Base-by-base conservation (phyloP, 2,113 vertebrate species). In the Spea multiplicata region DNA sequence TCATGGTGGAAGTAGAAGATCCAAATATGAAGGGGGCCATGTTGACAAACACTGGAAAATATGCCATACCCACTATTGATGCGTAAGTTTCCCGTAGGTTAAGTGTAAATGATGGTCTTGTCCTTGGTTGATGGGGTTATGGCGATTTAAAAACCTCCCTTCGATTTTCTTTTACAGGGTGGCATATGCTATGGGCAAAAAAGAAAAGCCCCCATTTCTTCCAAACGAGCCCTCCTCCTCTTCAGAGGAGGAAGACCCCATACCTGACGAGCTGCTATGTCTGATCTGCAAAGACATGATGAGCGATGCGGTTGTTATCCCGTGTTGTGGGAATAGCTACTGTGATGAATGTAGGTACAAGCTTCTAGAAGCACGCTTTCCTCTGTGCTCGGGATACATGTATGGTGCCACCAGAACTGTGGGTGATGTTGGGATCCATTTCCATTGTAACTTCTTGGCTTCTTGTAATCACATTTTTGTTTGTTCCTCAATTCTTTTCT, bases 291-390 rank as follows among this genome's bases (percentile, higher is more conserved):
- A 92, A 69, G 96, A 98, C 76, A 94, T 98, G 80, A 93, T 98
- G 94, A 94, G 88, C 0, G 97, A 99, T n/a, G 96, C 97, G 0
- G 97, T 97, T 74, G 95, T 99, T 84, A 99, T 99, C 77, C 97
- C 97, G 73, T 99, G 97, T 91, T 99, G 97, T 80, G 96, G 95
- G 82, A 98, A 98, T 91, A 99, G 97, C 87, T 99, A 98, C 48
- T 99, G 97, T 78, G 97, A 99, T 13, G 97, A 99, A 85, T 99
- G 97, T 99, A 89, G 95, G 97, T 90, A 48, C 13, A 7, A n/a
- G 45, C 67, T 78, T 44, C 66, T 17, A 53, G 14, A 4, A 61
- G 59, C 49, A 52, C 49, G 5, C 49, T 52, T 10, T 52, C 30
- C 30, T 30, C 30, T 30, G 30, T 30, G 30, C 30, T 30, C 30